Evolutionary conservation across 1,140 invertebrate species (phyloP), one percentile per base, ranked within the genome.

Genomic region (Neodiprion pinetum): DNA sequence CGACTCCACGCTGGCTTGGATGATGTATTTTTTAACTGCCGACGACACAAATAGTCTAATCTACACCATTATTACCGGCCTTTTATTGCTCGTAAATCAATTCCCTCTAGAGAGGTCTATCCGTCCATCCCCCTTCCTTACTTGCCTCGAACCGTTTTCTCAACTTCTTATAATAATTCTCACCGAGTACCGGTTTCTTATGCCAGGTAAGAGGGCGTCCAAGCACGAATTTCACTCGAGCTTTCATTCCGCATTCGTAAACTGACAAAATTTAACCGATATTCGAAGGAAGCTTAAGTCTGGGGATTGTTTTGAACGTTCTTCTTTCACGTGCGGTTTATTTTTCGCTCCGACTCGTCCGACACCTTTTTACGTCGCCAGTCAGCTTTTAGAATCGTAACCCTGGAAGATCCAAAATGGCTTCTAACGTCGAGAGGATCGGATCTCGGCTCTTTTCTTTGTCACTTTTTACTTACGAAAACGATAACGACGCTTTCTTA

Each of bases 71-170:
- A 83, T 83, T 82, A 80, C 78, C 67, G 73, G 47, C 49, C 79
- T 82, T 83, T 83, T 84, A 83, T 81, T 79, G 78, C 76, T 70
- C 80, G 78, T 84, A 83, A 82, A 84, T 83, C 80, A 84, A 80
- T 80, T 80, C 73, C 12, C 61, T 71, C 66, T 71, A 70, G 79
- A 77, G 77, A 74, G 73, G 53, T 75, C 67, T 40, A 40, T 40
- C 2, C 28, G 5, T 40, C 28, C 28, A 40, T 40, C 28, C 28
- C 5, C 28, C 28, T 40, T 40, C 28, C 28, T 40, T 2, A 2
- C 28, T 40, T 40, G 28, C 28, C 28, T 3, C 28, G 28, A 40
- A 40, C 28, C 28, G 28, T 40, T 69, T 48, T 49, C 10, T 40
- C 48, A 50, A 8, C 17, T 72, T 53, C 17, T 12, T 28, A 11